Conservation (phyloP, 2,113 vertebrate genomes). For the Chaetodon auriga region DNA sequence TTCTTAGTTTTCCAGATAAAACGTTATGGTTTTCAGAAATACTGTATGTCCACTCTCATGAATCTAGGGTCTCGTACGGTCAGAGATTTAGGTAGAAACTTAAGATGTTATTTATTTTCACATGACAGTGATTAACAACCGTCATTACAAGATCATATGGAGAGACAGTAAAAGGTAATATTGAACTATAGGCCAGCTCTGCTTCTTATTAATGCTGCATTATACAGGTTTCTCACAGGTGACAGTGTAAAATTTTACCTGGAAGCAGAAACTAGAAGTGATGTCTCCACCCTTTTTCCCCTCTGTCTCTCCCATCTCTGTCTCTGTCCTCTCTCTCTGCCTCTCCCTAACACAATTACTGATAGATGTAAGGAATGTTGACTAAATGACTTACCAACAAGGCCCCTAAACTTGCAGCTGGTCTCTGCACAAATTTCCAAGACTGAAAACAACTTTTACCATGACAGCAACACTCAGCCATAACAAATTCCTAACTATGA, state of each 20-base stretch:
- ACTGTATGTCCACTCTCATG: not conserved
- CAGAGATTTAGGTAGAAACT: not conserved
- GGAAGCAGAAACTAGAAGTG: not conserved
- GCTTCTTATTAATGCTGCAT: not conserved
- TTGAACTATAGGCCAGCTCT: not conserved
- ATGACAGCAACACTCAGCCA: slow-evolving; percentile 7
- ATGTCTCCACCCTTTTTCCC: not conserved
- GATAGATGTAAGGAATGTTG: slow-evolving; percentile 48
- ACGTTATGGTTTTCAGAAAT: not conserved
- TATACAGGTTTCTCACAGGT: not conserved
- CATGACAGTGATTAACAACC: not conserved
- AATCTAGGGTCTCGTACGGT: not conserved
- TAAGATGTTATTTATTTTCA: not conserved
- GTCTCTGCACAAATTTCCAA: slow-evolving; percentile 23
- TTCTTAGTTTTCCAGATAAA: not conserved
- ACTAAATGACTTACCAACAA: slow-evolving; percentile 31
- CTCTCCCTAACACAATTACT: slow-evolving; percentile 31
- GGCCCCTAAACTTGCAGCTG: not conserved
- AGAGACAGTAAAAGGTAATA: not conserved
- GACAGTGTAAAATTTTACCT: not conserved
- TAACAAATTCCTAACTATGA: not conserved
- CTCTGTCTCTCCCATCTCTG: not conserved
- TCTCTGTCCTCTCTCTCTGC: not conserved
- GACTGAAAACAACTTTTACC: slow-evolving; percentile 15
- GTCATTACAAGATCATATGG: not conserved